Conservation (phyloP, 2,113 vertebrate genomes). For the Chunga burmeisteri region DNA sequence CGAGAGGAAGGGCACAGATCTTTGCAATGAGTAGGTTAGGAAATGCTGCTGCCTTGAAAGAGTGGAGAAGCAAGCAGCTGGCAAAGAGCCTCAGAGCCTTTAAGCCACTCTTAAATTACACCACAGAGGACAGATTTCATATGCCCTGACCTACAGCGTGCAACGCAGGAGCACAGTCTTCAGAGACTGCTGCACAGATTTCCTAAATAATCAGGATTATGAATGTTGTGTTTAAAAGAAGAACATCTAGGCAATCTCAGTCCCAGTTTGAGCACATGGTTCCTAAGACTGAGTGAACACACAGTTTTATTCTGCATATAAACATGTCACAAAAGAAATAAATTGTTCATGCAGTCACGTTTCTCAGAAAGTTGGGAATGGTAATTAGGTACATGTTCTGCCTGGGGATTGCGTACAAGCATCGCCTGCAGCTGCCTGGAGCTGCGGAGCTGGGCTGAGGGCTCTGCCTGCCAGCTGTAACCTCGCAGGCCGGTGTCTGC, state of each 20-base stretch:
- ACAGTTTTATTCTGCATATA: neutral
- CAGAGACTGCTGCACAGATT: neutral
- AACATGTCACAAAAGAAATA: neutral
- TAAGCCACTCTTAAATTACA: neutral
- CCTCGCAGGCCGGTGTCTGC: neutral
- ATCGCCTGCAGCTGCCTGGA: neutral
- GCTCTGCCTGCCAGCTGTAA: neutral
- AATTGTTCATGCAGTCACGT: neutral
- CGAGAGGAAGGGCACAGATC: neutral
- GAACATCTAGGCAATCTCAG: neutral
- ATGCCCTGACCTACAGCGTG: neutral
- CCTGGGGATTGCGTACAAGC: accelerated
- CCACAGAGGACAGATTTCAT: neutral
- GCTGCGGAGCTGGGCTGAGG: neutral
- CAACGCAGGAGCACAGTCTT: neutral
- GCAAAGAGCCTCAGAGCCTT: neutral
- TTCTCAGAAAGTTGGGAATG: accelerated
- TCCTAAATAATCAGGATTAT: neutral
- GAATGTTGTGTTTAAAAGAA: neutral
- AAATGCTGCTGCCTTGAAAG: neutral
- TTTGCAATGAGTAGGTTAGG: neutral
- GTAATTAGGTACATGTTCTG: accelerated
- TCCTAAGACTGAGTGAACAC: neutral
- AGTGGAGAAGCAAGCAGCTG: neutral
- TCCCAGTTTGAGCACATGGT: neutral